Evolutionary conservation across 2,888 invertebrate genomes (phyloP).

Genomic region (Eustalomyia histrio): DNA sequence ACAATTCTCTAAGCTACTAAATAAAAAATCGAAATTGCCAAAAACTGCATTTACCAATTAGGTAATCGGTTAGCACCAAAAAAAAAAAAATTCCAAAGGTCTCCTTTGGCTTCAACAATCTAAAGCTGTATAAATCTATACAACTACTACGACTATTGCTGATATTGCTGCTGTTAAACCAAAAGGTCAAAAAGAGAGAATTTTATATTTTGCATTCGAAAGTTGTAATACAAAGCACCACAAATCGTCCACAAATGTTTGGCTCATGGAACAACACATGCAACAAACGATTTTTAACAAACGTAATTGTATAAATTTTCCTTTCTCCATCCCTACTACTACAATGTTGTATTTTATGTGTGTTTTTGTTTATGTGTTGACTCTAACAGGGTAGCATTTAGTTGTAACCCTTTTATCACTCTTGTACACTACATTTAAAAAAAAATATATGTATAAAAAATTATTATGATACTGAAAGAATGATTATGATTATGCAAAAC

Average conservation of each 20-base stretch:
- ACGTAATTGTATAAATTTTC: conserved; percentile 58
- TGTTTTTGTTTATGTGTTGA: neutral
- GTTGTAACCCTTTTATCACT: too few relatives aligned
- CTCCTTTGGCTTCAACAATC: conserved; percentile 21
- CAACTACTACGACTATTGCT: neutral
- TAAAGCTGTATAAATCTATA: conserved; percentile 12
- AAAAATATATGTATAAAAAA: too few relatives aligned
- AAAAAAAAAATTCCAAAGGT: conserved; percentile 35
- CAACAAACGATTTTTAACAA: conserved; percentile 60
- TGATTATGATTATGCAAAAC: too few relatives aligned
- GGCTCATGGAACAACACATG: conserved; percentile 54
- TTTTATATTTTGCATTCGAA: conserved; percentile 56
- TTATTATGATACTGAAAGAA: too few relatives aligned
- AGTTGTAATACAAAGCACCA: conserved; percentile 59
- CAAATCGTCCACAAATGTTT: conserved; percentile 62
- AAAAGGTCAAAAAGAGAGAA: conserved; percentile 55
- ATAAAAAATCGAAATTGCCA: neutral
- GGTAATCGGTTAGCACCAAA: conserved; percentile 46
- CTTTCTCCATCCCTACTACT: neutral
- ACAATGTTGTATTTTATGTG: neutral
- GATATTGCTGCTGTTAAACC: conserved; percentile 23
- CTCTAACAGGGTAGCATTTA: neutral
- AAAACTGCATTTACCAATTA: conserved; percentile 58
- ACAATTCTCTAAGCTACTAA: conserved; percentile 4
- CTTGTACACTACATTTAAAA: too few relatives aligned